Evolutionary conservation across 2,888 invertebrate species (phyloP).

Genomic region (Criorhina ranunculi): DNA sequence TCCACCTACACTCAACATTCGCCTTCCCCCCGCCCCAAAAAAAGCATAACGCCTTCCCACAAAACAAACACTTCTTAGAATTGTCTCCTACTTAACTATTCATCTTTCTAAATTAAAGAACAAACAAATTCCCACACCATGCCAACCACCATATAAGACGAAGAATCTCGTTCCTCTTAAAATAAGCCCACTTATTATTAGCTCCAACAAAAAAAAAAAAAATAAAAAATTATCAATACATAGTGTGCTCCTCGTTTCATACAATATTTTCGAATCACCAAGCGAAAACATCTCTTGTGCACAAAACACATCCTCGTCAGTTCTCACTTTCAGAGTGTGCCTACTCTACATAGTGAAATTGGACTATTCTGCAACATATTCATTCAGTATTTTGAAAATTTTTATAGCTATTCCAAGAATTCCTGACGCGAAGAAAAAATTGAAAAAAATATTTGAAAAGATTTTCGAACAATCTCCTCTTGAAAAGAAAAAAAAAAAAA

Average conservation of each 20-base stretch:
- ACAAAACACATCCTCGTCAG: background rate
- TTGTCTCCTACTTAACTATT: constrained; percentile 10
- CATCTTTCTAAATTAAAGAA: constrained; percentile 15
- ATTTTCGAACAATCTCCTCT: background rate
- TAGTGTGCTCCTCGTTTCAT: constrained; percentile 9
- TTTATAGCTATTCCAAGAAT: constrained; percentile 45
- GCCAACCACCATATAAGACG: constrained; percentile 36
- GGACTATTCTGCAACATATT: constrained; percentile 40
- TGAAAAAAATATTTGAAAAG: background rate
- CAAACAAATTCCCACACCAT: constrained; percentile 18
- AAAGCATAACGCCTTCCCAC: constrained; percentile 4
- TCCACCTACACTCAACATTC: constrained; percentile 11
- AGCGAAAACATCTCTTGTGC: constrained; percentile 15
- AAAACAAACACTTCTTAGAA: constrained; percentile 26
- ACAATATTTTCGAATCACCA: constrained; percentile 20
- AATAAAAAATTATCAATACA: constrained; percentile 43
- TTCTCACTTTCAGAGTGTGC: background rate
- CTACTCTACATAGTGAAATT: background rate
- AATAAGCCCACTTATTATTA: constrained; percentile 59
- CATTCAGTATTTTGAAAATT: constrained; percentile 33
- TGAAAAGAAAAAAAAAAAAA: constrained; percentile 3
- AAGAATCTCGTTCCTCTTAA: constrained; percentile 22
- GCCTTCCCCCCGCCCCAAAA: background rate
- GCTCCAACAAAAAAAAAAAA: background rate
- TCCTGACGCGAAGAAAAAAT: constrained; percentile 13